These are phyloP conservation scores for Aproaerema taeniolella DNA, from an alignment of 2,888 invertebrate genomes.

Conservation along the genomic window DNA sequence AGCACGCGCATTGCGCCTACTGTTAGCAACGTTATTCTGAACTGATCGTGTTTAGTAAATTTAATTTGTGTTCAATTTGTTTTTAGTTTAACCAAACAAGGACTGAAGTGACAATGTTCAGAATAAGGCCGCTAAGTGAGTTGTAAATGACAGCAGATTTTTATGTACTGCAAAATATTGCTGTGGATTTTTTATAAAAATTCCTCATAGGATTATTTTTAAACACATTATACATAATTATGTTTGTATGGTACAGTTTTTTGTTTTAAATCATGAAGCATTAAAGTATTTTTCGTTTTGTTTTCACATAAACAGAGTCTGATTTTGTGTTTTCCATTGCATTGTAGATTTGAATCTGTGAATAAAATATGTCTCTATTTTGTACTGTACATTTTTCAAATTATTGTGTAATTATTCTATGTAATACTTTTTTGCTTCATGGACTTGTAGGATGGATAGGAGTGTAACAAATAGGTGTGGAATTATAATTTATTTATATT, in stretches of 20 bases:
- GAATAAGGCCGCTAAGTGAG: conserved; percentile 44
- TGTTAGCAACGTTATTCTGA: conserved; percentile 44
- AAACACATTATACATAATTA: conserved; percentile 30
- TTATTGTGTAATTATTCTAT: conserved; percentile 66
- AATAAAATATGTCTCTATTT: conserved; percentile 54
- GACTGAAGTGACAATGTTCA: conserved; percentile 52
- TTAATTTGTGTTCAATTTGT: conserved; percentile 53
- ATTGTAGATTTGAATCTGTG: conserved; percentile 68
- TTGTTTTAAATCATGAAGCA: conserved; percentile 66
- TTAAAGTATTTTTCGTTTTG: conserved; percentile 57
- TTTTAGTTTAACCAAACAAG: conserved; percentile 46
- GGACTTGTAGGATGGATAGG: conserved; percentile 68
- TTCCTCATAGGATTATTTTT: conserved; percentile 42
- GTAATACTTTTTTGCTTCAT: conserved; percentile 75
- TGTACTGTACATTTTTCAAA: conserved; percentile 54
- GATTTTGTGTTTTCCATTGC: conserved; percentile 34
- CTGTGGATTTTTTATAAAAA: conserved; percentile 53
- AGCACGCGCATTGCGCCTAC: conserved; percentile 43
- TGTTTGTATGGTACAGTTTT: conserved; percentile 53
- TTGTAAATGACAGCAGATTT: conserved; percentile 54
- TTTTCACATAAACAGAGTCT: conserved; percentile 18
- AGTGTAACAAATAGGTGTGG: conserved; percentile 65
- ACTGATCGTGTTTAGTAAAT: conserved; percentile 44
- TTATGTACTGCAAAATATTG: conserved; percentile 59
- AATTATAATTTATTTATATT: conserved; percentile 39